phyloP scores from a whole-genome alignment of 1,140 invertebrate genomes.

The Bathynomus jamesi region DNA sequence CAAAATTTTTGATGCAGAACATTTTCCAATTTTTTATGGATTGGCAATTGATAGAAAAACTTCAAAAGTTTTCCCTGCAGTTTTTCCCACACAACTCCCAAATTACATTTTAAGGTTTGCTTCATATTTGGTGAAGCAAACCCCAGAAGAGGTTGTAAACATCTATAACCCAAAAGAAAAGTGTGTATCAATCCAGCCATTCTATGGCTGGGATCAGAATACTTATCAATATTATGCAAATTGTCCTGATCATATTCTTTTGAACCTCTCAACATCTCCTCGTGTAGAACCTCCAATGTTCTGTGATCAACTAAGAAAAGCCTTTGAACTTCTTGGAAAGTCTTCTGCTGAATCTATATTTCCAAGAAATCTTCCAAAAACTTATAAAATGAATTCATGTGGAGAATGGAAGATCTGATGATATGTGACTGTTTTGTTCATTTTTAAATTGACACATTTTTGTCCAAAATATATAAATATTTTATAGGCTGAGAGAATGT shows the following conservation, averaged over 20 bases:
- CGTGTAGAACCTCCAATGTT: constrained; percentile 37
- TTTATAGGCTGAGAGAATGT: too few species aligned
- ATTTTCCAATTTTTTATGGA: constrained; percentile 33
- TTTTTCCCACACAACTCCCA: constrained; percentile 25
- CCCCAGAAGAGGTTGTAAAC: constrained; percentile 14
- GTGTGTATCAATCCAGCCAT: constrained; percentile 30
- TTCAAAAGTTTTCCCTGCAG: constrained; percentile 27
- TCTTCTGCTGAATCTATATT: constrained; percentile 32
- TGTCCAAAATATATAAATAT: too few species aligned
- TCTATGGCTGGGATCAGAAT: constrained; percentile 23
- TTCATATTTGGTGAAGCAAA: constrained; percentile 17
- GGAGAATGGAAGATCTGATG: too few species aligned
- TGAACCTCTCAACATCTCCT: constrained; percentile 38
- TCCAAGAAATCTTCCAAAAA: constrained; percentile 13
- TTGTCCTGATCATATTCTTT: constrained; percentile 24
- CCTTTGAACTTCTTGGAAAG: constrained; percentile 32
- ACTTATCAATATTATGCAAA: constrained; percentile 21
- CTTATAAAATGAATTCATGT: constrained; percentile 15
- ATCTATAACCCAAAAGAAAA: constrained; percentile 16
- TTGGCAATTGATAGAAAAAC: constrained; percentile 16
- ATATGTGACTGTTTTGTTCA: too few species aligned
- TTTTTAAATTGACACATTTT: too few species aligned
- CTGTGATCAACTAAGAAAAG: constrained; percentile 25
- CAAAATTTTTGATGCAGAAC: neutral
- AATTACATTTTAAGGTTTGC: constrained; percentile 28